Evolutionary conservation across 2,797 vertebrate genomes (phyloP).

Genomic region (Enteromius trimaculatus): DNA sequence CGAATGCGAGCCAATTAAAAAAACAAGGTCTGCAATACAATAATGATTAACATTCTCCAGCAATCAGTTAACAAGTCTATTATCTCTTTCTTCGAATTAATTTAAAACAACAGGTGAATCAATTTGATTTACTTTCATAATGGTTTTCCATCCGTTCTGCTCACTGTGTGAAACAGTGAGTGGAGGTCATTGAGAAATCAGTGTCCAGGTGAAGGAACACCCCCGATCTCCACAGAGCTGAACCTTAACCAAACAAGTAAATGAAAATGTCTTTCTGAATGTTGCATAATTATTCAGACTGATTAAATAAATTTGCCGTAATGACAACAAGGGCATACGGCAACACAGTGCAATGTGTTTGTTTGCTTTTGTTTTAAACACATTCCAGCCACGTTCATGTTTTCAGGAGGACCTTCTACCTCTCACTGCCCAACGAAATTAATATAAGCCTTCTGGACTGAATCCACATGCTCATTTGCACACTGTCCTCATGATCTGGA

Average conservation of each 20-base stretch:
- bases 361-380: background rate
- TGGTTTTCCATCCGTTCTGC: constrained; percentile 29
- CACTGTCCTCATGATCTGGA: constrained; percentile 23
- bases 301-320: constrained; percentile 76
- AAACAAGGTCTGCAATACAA: constrained; percentile 11
- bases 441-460: constrained; percentile 44
- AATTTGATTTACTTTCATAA: constrained; percentile 33
- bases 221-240: constrained; percentile 36
- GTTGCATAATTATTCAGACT: constrained; percentile 76
- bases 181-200: constrained; percentile 43
- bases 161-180: constrained; percentile 7
- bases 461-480: constrained; percentile 37
- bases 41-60: constrained; percentile 2
- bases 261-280: constrained; percentile 71
- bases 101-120: constrained; percentile 45
- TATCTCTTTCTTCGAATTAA: constrained; percentile 33
- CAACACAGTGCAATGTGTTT: constrained; percentile 55
- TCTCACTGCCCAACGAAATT: constrained; percentile 37
- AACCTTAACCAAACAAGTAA: constrained; percentile 72
- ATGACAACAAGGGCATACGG: constrained; percentile 70
- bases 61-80: constrained; percentile 9
- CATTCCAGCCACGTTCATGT: constrained; percentile 26
- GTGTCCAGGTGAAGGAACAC: constrained; percentile 37
- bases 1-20: background rate
- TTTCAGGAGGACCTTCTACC: constrained; percentile 29